A percentile compares a stretch with the other conserved stretches of the same genome.
These are phyloP conservation scores for Calonectris borealis DNA, from an alignment of 2,113 vertebrate genomes.

Conservation along the genomic window DNA sequence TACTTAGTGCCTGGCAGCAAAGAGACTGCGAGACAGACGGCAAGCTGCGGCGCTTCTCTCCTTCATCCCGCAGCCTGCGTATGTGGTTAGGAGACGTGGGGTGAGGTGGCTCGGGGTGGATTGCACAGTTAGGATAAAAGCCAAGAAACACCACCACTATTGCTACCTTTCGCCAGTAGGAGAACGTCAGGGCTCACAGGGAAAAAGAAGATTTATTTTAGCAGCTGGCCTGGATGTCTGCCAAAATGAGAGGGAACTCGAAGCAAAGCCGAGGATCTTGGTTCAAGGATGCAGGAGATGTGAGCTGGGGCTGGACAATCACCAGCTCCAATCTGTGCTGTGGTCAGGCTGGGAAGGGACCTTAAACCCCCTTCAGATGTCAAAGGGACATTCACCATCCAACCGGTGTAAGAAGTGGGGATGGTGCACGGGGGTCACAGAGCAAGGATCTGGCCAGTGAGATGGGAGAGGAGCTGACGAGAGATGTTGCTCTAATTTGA, in stretches of 20 bases:
- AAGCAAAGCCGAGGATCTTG: neutral
- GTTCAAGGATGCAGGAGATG: neutral
- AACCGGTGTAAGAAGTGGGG: accelerated
- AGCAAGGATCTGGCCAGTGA: neutral
- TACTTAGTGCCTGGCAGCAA: slow-evolving; percentile 61
- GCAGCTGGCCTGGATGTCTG: slow-evolving; percentile 33
- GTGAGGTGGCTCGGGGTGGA: neutral
- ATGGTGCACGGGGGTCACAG: neutral
- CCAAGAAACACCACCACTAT: neutral
- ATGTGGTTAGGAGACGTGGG: neutral
- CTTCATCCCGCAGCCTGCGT: neutral
- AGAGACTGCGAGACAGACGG: slow-evolving; percentile 1
- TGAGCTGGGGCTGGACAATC: neutral
- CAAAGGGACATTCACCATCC: neutral
- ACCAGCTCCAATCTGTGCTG: neutral
- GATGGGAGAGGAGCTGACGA: neutral
- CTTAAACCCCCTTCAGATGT: neutral
- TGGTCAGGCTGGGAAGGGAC: neutral
- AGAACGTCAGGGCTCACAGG: neutral
- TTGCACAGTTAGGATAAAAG: slow-evolving; percentile 32
- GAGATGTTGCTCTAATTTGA: neutral
- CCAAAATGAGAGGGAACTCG: slow-evolving; percentile 6
- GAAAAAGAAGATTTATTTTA: slow-evolving; percentile 11
- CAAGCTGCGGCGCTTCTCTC: neutral
- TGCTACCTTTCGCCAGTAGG: slow-evolving; percentile 9